A percentile compares a stretch with the other conserved stretches of the same genome.
Conservation (phyloP, 2,888 invertebrate species). For the Acleris holmiana region DNA sequence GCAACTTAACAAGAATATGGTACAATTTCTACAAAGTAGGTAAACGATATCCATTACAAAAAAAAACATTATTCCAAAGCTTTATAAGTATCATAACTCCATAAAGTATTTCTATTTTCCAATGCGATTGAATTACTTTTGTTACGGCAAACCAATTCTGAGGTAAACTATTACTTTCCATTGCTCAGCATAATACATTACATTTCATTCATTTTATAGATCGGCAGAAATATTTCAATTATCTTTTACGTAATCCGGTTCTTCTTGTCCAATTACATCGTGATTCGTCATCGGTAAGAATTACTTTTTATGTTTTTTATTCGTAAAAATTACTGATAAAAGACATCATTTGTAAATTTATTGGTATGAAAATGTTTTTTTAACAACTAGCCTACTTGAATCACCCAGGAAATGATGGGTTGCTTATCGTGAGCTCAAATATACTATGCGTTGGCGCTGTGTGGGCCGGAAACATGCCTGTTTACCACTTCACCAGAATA, state of each 20-base stretch:
- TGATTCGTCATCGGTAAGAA: too few relatives aligned
- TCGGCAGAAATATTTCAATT: conserved; percentile 10
- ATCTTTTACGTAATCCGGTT: conserved; percentile 7
- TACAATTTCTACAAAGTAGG: not conserved
- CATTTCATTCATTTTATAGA: conserved; percentile 18
- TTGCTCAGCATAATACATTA: conserved; percentile 22
- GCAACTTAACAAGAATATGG: too few relatives aligned
- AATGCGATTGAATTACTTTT: conserved; percentile 26
- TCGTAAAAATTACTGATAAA: not conserved
- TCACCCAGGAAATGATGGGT: not conserved
- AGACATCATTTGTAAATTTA: not conserved
- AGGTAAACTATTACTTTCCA: conserved; percentile 18
- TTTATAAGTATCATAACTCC: not conserved
- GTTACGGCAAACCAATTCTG: conserved; percentile 30
- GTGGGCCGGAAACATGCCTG: not conserved
- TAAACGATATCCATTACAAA: conserved; percentile 7
- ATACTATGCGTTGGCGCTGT: not conserved
- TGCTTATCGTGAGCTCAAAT: not conserved
- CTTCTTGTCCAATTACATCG: not conserved
- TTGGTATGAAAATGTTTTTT: not conserved
- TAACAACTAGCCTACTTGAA: not conserved
- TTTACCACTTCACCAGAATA: conserved; percentile 1
- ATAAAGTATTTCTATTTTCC: not conserved
- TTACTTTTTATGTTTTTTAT: too few relatives aligned
- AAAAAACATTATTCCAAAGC: not conserved